phyloP scores from a whole-genome alignment of 2,797 vertebrate genomes.

The Platyrinchus mystaceus region DNA sequence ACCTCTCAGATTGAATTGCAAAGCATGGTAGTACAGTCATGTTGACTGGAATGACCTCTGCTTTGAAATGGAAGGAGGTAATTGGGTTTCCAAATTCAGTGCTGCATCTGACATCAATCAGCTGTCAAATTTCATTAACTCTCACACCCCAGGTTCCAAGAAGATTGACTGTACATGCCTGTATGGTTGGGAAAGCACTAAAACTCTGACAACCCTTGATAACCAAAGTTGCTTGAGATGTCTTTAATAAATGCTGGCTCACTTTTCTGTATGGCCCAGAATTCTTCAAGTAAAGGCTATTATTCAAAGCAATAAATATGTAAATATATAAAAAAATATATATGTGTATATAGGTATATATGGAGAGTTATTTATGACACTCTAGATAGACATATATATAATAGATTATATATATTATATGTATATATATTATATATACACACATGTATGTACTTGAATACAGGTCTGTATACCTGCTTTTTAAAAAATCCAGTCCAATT shows the following conservation, averaged over 20 bases:
- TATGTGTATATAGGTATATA: neutral
- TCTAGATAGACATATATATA: neutral
- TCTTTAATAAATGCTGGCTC: neutral
- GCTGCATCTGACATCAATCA: conserved; percentile 49
- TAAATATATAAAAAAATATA: neutral
- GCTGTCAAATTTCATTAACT: conserved; percentile 62
- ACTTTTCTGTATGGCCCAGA: neutral
- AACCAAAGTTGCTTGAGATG: neutral
- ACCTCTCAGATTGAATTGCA: neutral
- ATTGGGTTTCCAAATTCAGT: conserved; percentile 52
- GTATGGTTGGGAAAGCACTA: conserved; percentile 22
- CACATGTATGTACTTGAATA: fast-evolving
- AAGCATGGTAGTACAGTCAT: neutral
- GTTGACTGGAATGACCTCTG: conserved; percentile 50
- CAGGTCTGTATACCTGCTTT: fast-evolving
- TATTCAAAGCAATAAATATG: neutral
- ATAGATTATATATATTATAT: no score
- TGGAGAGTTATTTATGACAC: neutral
- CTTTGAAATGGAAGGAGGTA: conserved; percentile 41
- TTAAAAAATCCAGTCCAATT: neutral
- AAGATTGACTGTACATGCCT: conserved; percentile 42
- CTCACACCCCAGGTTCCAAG: neutral
- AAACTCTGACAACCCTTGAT: conserved; percentile 27
- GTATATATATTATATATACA: no score
- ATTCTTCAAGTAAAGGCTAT: neutral